Conservation (phyloP, 2,797 vertebrate species). For the Pteropus rufus region DNA sequence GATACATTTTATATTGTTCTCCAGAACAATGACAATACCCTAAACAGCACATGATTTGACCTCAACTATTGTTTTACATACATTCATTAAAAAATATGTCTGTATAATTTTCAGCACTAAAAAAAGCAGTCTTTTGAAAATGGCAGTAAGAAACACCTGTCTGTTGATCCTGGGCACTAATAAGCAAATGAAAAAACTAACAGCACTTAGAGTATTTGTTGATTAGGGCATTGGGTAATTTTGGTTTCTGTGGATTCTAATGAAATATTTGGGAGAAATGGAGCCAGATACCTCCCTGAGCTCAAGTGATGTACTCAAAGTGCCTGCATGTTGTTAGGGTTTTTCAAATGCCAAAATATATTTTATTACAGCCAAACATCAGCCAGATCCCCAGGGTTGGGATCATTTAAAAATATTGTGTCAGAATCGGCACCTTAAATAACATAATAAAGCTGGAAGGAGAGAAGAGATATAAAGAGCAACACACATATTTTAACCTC, state of each 20-base stretch:
- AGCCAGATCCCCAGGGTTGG: slow-evolving; percentile 49
- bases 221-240: neutral
- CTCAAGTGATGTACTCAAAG: slow-evolving; percentile 50
- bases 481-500: slow-evolving; percentile 65
- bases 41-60: neutral
- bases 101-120: neutral
- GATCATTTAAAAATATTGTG: slow-evolving; percentile 67
- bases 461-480: slow-evolving; percentile 35
- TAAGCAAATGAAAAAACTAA: slow-evolving; percentile 38
- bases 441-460: slow-evolving; percentile 59
- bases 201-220: neutral
- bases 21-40: neutral
- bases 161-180: neutral
- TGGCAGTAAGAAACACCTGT: neutral
- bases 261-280: slow-evolving; percentile 48
- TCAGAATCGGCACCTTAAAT: slow-evolving; percentile 71
- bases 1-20: neutral
- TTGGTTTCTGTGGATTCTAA: slow-evolving; percentile 1
- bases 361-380: slow-evolving; percentile 58
- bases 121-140: slow-evolving; percentile 34
- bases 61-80: neutral
- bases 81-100: neutral
- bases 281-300: slow-evolving; percentile 46
- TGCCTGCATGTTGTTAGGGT: slow-evolving; percentile 22
- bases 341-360: slow-evolving; percentile 23